Evolutionary conservation across 1,140 invertebrate species (phyloP).

Genomic region (Eriosoma lanigerum): DNA sequence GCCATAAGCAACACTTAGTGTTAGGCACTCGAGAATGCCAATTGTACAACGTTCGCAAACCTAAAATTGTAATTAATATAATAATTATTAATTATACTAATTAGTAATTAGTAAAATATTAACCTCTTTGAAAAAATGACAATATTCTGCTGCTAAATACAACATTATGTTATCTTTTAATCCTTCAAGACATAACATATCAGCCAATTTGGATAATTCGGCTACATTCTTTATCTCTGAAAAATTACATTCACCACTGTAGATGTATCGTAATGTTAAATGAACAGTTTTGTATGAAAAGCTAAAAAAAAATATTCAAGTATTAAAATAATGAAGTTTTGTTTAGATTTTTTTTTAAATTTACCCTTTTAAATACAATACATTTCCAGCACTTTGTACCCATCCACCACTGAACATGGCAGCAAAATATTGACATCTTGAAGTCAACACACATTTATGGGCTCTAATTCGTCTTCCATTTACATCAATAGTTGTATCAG

Average conservation of each 20-base stretch:
- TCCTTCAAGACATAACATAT: slow-evolving; percentile 84
- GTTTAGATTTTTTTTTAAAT: slow-evolving; percentile 53
- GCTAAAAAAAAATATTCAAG: slow-evolving; percentile 59
- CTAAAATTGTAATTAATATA: slow-evolving; percentile 59
- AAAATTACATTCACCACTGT: slow-evolving; percentile 82
- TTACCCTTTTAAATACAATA: slow-evolving; percentile 81
- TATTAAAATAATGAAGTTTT: background rate
- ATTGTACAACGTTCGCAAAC: slow-evolving; percentile 75
- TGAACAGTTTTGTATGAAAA: slow-evolving; percentile 81
- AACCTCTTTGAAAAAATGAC: slow-evolving; percentile 86
- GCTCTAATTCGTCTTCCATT: slow-evolving; percentile 76
- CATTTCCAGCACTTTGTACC: slow-evolving; percentile 75
- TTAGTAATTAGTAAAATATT: slow-evolving; percentile 53
- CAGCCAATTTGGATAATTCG: slow-evolving; percentile 81
- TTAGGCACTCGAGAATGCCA: slow-evolving; percentile 80
- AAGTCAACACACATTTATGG: slow-evolving; percentile 86
- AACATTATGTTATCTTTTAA: slow-evolving; percentile 86
- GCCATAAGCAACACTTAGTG: slow-evolving; percentile 77
- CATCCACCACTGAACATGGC: slow-evolving; percentile 83
- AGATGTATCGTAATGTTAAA: slow-evolving; percentile 88
- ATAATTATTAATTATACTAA: background rate
- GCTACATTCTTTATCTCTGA: slow-evolving; percentile 81
- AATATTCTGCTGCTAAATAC: slow-evolving; percentile 84
- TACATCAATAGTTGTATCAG: slow-evolving; percentile 80
- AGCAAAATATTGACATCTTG: slow-evolving; percentile 87